Evolutionary conservation across 2,888 invertebrate genomes (phyloP).

Genomic region (Diabrotica balteata): DNA sequence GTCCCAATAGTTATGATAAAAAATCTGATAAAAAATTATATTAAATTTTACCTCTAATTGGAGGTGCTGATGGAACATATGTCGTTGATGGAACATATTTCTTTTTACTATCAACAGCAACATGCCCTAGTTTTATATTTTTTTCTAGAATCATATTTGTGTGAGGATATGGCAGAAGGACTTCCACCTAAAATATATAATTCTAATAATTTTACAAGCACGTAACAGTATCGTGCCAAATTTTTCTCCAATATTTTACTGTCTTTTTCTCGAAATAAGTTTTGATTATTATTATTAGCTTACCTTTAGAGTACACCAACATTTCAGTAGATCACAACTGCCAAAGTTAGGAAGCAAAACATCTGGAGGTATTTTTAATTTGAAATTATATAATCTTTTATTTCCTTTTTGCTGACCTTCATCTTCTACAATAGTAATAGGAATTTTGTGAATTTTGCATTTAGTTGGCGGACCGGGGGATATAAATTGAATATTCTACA

Average conservation of each 20-base stretch:
- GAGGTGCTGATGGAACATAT: background rate
- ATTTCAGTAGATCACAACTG: slow-evolving; percentile 1
- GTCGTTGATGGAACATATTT: background rate
- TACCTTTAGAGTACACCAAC: slow-evolving; percentile 9
- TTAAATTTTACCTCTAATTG: background rate
- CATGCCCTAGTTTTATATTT: slow-evolving; percentile 6
- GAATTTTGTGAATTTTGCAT: background rate
- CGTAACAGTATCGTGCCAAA: background rate
- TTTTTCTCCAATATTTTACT: too few relatives aligned
- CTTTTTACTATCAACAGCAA: background rate
- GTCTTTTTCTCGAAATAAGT: too few relatives aligned
- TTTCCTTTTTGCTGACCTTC: background rate
- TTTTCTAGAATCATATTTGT: background rate
- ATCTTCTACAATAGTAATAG: background rate
- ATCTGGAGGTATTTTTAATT: slow-evolving; percentile 4
- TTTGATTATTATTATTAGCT: background rate
- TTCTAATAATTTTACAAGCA: background rate
- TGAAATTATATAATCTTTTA: background rate
- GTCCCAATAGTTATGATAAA: too few relatives aligned
- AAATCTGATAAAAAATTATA: background rate
- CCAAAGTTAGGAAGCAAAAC: background rate
- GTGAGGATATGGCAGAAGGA: slow-evolving; percentile 2
- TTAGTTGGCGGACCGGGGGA: background rate
- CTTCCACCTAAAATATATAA: background rate
- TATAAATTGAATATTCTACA: slow-evolving; percentile 7